A percentile compares a stretch with the other conserved stretches of the same genome.
phyloP scores from a whole-genome alignment of 2,797 vertebrate species.

The Euthynnus affinis region DNA sequence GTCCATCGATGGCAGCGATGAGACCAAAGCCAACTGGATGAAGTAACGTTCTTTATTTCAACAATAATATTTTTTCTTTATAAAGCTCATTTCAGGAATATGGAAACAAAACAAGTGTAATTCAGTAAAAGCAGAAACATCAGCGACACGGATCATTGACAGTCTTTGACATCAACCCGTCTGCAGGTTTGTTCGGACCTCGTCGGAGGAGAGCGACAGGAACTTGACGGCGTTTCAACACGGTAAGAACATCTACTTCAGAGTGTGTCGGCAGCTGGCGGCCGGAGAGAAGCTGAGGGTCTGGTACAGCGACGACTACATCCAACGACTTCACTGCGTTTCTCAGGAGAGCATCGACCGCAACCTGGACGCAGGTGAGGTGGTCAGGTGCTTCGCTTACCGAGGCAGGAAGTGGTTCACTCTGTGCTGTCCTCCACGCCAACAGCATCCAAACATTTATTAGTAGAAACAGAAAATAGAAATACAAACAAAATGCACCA shows the following conservation, averaged over 20 bases:
- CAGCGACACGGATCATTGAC: too few relatives aligned
- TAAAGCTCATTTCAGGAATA: too few relatives aligned
- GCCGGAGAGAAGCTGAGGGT: slow-evolving; percentile 92
- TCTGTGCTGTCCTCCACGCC: too few relatives aligned
- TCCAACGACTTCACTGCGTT: slow-evolving; percentile 91
- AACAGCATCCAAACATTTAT: too few relatives aligned
- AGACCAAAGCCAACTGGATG: slow-evolving; percentile 98
- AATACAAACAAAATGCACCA: too few relatives aligned
- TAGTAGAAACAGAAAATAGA: too few relatives aligned
- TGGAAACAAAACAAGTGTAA: too few relatives aligned
- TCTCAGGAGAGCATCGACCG: slow-evolving; percentile 91
- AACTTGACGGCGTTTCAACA: slow-evolving; percentile 96
- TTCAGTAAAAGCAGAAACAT: too few relatives aligned
- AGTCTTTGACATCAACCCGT: background rate
- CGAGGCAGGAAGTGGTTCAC: too few relatives aligned
- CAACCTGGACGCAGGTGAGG: slow-evolving; percentile 91
- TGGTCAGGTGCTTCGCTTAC: too few relatives aligned
- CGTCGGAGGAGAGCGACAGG: slow-evolving; percentile 91
- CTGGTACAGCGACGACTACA: slow-evolving; percentile 96
- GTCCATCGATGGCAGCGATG: slow-evolving; percentile 94
- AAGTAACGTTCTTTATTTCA: slow-evolving; percentile 83
- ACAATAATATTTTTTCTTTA: too few relatives aligned
- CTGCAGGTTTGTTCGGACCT: slow-evolving; percentile 92
- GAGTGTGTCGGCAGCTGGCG: slow-evolving; percentile 87
- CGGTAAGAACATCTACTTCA: slow-evolving; percentile 92